phyloP scores from a whole-genome alignment of 2,797 vertebrate genomes.

The Pseudomugil tenellus region DNA sequence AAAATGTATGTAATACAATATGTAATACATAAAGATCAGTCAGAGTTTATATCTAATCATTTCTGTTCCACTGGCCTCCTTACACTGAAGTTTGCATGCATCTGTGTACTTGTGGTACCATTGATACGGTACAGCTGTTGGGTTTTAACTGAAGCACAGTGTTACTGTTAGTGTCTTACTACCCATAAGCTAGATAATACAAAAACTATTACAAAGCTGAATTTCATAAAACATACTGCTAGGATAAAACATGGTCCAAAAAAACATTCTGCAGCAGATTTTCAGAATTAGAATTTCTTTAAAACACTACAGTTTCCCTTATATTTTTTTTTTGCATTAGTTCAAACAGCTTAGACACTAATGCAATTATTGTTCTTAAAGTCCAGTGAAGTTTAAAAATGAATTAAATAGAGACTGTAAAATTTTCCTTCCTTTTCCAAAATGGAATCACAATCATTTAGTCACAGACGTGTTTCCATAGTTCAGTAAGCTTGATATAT shows the following conservation, averaged over 20 bases:
- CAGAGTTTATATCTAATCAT: not conserved
- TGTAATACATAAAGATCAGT: not conserved
- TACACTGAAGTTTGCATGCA: not conserved
- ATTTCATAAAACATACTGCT: not conserved
- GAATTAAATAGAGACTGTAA: not conserved
- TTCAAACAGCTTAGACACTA: not conserved
- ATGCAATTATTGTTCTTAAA: not conserved
- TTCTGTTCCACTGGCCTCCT: not conserved
- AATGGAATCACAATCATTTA: conserved; percentile 29
- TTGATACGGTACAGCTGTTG: not conserved
- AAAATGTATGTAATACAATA: not conserved
- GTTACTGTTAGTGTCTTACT: not conserved
- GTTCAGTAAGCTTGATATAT: conserved; percentile 54
- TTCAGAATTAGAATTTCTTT: not conserved
- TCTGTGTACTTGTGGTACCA: not conserved
- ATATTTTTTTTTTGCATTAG: not conserved
- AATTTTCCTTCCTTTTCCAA: conserved; percentile 1
- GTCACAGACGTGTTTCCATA: conserved; percentile 42
- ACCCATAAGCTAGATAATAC: not conserved
- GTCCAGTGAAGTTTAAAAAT: conserved; percentile 2
- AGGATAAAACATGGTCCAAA: not conserved
- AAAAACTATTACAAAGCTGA: not conserved
- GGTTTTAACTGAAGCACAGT: not conserved
- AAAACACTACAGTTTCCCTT: not conserved
- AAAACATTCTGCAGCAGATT: not conserved